Percentiles rank a stretch among this genome's conserved stretches.
Conservation (phyloP, 2,113 vertebrate species). For the Periophthalmodon schlosseri region DNA sequence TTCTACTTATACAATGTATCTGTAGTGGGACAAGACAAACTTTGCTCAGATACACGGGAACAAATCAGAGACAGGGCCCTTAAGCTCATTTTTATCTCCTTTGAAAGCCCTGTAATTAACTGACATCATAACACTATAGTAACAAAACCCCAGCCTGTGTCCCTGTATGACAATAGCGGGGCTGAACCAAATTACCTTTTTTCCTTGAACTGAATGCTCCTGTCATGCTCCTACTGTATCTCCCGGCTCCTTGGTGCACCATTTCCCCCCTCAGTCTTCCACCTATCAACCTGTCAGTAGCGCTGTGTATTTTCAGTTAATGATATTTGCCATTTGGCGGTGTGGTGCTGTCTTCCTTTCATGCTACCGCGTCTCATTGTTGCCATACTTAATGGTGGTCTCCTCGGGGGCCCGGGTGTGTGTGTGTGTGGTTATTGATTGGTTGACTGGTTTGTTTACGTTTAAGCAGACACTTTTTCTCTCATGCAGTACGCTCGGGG, state of each 20-base stretch:
- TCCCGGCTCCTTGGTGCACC: neutral
- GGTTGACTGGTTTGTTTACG: conserved; percentile 61
- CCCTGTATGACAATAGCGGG: neutral
- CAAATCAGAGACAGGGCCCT: too few species aligned
- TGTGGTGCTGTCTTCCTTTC: conserved; percentile 23
- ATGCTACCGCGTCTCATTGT: conserved; percentile 19
- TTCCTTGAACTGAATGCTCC: neutral
- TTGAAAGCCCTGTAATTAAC: neutral
- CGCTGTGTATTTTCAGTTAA: conserved; percentile 23
- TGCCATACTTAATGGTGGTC: conserved; percentile 42
- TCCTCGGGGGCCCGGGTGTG: conserved; percentile 25
- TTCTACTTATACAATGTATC: too few species aligned
- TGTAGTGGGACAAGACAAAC: too few species aligned
- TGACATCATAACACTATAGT: neutral
- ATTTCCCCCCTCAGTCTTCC: neutral
- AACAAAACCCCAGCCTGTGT: neutral
- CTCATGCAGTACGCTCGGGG: conserved; percentile 28
- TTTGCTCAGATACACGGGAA: too few species aligned
- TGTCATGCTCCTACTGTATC: conserved; percentile 1
- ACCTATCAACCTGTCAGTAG: conserved; percentile 30
- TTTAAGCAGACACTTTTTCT: conserved; percentile 42
- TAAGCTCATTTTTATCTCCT: neutral
- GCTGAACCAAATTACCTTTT: neutral
- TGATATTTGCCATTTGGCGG: conserved; percentile 34
- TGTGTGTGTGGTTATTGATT: conserved; percentile 54